Conservation (phyloP, 2,888 invertebrate genomes). For the Eilema griseolum region DNA sequence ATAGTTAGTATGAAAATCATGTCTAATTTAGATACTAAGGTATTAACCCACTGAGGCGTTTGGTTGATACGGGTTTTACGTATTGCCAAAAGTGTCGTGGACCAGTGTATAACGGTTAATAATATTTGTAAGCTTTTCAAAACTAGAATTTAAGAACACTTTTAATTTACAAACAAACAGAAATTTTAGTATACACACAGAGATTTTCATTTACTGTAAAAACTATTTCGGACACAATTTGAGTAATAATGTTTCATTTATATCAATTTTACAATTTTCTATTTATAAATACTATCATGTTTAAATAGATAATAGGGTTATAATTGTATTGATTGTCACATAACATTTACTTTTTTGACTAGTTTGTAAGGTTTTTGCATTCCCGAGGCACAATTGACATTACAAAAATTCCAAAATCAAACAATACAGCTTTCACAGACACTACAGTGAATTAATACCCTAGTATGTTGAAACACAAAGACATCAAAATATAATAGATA, state of each 20-base stretch:
- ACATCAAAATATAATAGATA: not conserved
- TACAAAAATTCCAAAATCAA: not conserved
- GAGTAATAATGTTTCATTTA: no score
- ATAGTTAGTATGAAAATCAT: not conserved
- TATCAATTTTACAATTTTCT: no score
- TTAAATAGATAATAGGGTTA: no score
- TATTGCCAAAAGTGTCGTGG: not conserved
- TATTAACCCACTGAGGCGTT: not conserved
- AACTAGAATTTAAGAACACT: not conserved
- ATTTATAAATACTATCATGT: no score
- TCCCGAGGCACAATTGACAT: not conserved
- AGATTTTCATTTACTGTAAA: no score
- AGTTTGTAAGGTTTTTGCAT: not conserved
- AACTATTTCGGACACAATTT: no score
- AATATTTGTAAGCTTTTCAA: not conserved
- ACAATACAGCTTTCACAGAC: not conserved
- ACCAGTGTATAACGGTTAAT: no score
- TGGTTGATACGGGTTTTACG: not conserved
- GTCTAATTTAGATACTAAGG: constrained; percentile 7
- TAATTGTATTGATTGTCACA: not conserved
- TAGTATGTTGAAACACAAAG: not conserved
- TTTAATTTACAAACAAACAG: no score
- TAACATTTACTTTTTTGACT: not conserved
- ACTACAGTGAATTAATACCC: not conserved
- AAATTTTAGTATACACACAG: no score